Conservation (phyloP, 2,113 vertebrate species). For the Rhagologus leucostigma region DNA sequence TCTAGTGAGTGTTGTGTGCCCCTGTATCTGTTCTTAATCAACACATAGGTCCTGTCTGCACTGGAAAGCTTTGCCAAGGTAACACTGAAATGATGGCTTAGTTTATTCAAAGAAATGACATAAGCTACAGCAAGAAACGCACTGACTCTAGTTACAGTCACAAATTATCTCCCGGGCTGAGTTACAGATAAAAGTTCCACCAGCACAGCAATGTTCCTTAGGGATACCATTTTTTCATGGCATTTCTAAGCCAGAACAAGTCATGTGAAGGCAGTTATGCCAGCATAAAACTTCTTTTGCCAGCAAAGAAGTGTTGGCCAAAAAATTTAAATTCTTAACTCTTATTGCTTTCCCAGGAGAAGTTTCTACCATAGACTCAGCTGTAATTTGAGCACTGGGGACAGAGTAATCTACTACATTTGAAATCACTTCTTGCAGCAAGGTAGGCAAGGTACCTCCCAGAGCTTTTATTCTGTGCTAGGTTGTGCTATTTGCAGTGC, state of each 20-base stretch:
- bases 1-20: neutral
- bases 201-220: neutral
- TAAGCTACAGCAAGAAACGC: constrained; percentile 2
- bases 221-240: neutral
- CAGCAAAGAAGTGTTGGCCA: neutral
- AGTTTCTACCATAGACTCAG: neutral
- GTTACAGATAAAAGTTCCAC: neutral
- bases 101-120: constrained; percentile 28
- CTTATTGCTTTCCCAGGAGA: neutral
- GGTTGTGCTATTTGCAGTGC: neutral
- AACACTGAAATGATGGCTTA: constrained; percentile 1
- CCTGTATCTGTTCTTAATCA: neutral
- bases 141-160: neutral
- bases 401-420: neutral
- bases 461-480: neutral
- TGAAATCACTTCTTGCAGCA: neutral
- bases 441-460: neutral
- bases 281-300: neutral
- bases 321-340: neutral
- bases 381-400: neutral
- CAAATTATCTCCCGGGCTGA: constrained; percentile 18
- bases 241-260: neutral
- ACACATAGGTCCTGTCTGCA: neutral
- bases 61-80: neutral
- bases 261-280: neutral